Evolutionary conservation across 2,797 vertebrate species (phyloP), one percentile per base, ranked within the genome.

Genomic region (Acanthurus tractus): DNA sequence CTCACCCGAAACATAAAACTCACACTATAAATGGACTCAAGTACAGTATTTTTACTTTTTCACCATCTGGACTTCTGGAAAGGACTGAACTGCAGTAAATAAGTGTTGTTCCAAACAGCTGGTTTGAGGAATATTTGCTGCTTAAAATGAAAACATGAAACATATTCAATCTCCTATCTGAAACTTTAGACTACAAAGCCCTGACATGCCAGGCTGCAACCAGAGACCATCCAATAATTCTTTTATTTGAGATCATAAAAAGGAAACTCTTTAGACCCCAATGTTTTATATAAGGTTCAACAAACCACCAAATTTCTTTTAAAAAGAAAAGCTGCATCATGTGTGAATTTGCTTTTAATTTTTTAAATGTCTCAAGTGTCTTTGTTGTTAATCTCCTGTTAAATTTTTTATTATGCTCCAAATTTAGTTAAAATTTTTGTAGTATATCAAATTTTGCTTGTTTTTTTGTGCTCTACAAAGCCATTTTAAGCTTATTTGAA

Each of bases 1-100:
- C 75, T 85, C 42, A 74, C 56, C 52, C 74, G 42, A 73, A 75
- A 64, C 52, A 71, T 74, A 49, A 80, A 82, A 81, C 57, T 38
- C 17, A 63, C 15, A 44, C 13, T 62, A 67, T 63, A 57, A 74
- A 23, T 5, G 70, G 55, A 61, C 34, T 20, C 14, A 52, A 3
- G 23, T 65, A 49, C 25, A 56, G 15, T 7, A 17, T 12, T 45
- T 71, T 70, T 61, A 13, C 56, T 7, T 40, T 52, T 70, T 65
- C 20, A 18, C 22, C 64, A 57, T 80, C 52, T 64, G 48, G 14
- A 64, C 46, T 45, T 55, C 18, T 50, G 36, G 66, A 61, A 75
- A 63, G 12, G 2, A 49, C 34, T 17, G 44, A 53, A 23, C 6
- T 9, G 18, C 12, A 56, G 50, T 2, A 70, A 69, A 76, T 55